phyloP scores from a whole-genome alignment of 2,113 vertebrate genomes.

The Jaculus jaculus region DNA sequence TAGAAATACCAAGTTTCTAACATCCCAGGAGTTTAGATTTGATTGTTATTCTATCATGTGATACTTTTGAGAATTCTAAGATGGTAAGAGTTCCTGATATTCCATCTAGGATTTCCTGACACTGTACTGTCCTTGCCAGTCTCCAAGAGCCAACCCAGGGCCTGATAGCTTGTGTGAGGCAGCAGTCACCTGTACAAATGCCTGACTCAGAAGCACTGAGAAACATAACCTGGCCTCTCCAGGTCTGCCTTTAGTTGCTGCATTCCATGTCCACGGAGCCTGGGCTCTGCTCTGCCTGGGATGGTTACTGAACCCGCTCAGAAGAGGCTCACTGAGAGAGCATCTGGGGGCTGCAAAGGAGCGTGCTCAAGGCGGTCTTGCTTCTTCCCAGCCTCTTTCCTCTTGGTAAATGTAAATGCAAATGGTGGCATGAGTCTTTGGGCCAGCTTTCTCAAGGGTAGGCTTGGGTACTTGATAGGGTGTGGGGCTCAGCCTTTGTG shows the following conservation, averaged over 20 bases:
- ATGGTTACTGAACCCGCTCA: not conserved
- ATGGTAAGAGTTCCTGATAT: not conserved
- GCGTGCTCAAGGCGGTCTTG: not conserved
- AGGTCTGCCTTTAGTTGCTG: not conserved
- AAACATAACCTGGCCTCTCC: not conserved
- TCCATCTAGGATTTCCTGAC: not conserved
- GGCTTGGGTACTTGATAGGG: not conserved
- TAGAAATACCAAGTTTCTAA: not conserved
- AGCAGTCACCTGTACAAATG: not conserved
- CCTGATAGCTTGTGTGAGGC: not conserved
- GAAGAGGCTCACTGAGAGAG: not conserved
- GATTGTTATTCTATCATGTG: not conserved
- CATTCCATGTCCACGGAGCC: not conserved
- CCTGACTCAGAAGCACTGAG: not conserved
- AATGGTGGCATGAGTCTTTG: not conserved
- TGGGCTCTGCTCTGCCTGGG: not conserved
- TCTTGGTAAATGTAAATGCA: not conserved
- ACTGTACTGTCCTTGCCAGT: not conserved
- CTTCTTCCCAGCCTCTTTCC: not conserved
- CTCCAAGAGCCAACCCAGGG: not conserved
- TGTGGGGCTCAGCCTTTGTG: not conserved
- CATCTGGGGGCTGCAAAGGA: not conserved
- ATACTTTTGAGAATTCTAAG: not conserved
- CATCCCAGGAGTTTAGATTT: conserved; percentile 22
- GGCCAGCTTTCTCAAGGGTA: not conserved